Evolutionary conservation across 2,113 vertebrate species (phyloP), one percentile per base, ranked within the genome.

Genomic region (Eidolon helvum): DNA sequence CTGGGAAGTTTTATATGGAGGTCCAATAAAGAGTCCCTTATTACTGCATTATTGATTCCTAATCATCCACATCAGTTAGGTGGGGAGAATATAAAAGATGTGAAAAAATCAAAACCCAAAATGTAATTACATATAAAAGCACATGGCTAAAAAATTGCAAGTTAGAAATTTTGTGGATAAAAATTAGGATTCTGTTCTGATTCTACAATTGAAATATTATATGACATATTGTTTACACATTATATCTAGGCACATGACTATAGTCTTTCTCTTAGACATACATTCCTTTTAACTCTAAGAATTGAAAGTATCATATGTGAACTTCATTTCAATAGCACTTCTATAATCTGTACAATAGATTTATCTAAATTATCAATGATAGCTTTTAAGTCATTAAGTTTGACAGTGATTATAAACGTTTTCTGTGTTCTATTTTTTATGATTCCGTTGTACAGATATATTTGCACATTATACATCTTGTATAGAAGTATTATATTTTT

Each of bases 401-500:
- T 14, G 71, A 75, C 68, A 95, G 11, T 94, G 40, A 90, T 87
- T 88, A 91, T 98, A 92, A 87, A 89, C 93, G 75, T 74, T 87
- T 96, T 96, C 53, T 59, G 83, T 89, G 43, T 90, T 97, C n/a
- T 80, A 65, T 80, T 96, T 96, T 78, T 94, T 30, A 33, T 63
- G 14, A 82, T 63, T 75, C 26, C 38, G 33, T 65, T 79, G 10
- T n/a, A 40, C 61, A 26, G 15, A 66, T 57, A 38, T 8, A 65
- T 38, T 21, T 45, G 69, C 10, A 63, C 38, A 72, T 33, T 35
- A 33, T 68, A 35, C 2, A 53, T 66, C 2, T 10, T 65, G 75
- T 65, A 68, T 2, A 24, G 14, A 84, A 61, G 11, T 22, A 35
- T 71, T 50, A 9, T 57, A 11, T 82, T 88, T 87, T 92, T 78